Base-by-base conservation (phyloP, 2,797 vertebrate genomes). In the Leptodactylus fallax region DNA sequence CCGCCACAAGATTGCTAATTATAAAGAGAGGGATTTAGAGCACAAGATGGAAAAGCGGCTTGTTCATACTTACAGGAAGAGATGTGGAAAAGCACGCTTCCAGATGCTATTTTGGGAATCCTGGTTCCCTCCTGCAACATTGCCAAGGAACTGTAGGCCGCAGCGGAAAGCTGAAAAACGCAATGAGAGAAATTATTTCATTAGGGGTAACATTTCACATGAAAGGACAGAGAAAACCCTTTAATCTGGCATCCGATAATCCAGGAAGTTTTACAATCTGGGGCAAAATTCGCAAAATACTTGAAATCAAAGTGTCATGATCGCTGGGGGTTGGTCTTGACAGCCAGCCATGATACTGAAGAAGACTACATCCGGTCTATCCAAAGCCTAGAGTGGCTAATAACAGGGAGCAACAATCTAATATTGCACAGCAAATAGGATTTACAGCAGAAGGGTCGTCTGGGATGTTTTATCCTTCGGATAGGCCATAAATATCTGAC, bases 121-220 rank as follows among this genome's bases (percentile, higher is more conserved):
- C 88, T 79, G 90, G 49, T 96, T 96, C 90, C 95, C 95, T 27
- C 95, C 91, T 83, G 94, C 95, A 21, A 94, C 1, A 17, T 96
- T 96, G 92, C 96, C 96, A 87, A 96, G 91, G 91, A 96, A 95
- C 88, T 96, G 96, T 55, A 96, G 93, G 86, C 95, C 93, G 76
- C 96, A 96, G 74, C 94, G 94, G 87, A 96, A 93, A 77, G 95
- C 96, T 96, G 91, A 81, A 74, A 58, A 49, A 74, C 51, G 53
- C 49, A 84, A 23, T 71, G 51, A 82, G 84, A 83, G 88, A 3
- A 87, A 74, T 77, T 36, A 87, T 63, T 83, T 76, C 23, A 82
- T 3, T 80, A 80, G 87, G 89, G 60, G 61, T 1, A 87, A 77
- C 47, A 61, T 56, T 25, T 12, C n/a, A 69, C 6, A 16, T 36